phyloP scores from a whole-genome alignment of 2,888 invertebrate species.

The Hydrotaea diabolus region DNA sequence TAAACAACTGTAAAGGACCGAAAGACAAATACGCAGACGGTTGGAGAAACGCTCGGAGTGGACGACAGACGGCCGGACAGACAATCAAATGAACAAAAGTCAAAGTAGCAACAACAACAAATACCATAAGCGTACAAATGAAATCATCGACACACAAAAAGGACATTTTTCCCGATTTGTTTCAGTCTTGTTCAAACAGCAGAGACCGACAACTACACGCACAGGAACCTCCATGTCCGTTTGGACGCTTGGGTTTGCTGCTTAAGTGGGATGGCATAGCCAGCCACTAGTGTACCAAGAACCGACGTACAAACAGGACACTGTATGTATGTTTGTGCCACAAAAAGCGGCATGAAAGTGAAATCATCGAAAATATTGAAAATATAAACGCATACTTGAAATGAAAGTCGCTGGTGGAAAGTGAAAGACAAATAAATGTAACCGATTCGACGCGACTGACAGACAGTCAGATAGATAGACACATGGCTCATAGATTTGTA shows the following conservation, averaged over 20 bases:
- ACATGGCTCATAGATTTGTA: neutral
- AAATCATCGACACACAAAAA: constrained; percentile 8
- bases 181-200: constrained; percentile 30
- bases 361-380: constrained; percentile 20
- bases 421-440: neutral
- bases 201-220: neutral
- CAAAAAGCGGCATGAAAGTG: constrained; percentile 11
- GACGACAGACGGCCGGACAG: neutral
- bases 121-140: neutral
- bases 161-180: constrained; percentile 11
- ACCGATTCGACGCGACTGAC: no score
- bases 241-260: neutral
- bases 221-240: neutral
- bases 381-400: neutral
- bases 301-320: no score
- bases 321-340: neutral
- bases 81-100: constrained; percentile 10
- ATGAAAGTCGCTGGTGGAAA: neutral
- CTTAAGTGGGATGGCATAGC: neutral
- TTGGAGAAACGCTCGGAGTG: no score
- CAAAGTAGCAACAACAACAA: neutral
- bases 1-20: neutral
- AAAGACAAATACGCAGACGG: neutral
- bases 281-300: no score
- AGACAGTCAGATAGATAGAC: neutral